These are phyloP conservation scores for Aradophagus sp. DNA, from an alignment of 1,140 invertebrate genomes.

Conservation along the genomic window DNA sequence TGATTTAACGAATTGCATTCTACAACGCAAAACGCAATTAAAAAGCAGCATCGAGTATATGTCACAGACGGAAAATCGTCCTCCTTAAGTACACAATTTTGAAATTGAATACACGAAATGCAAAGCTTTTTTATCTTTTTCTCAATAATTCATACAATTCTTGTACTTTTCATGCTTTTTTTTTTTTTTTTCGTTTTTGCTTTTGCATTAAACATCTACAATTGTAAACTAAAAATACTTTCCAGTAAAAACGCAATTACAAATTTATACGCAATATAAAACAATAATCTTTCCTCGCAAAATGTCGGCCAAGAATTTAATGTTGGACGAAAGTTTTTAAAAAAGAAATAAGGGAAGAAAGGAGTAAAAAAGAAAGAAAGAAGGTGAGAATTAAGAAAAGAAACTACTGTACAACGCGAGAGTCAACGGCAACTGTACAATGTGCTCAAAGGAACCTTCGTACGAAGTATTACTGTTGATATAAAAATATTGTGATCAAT, in stretches of 20 bases:
- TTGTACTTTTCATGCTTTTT: conserved; percentile 12
- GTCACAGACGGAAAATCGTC: neutral
- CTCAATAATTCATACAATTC: no score
- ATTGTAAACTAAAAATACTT: conserved; percentile 43
- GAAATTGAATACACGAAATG: conserved; percentile 22
- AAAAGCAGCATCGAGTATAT: conserved; percentile 9
- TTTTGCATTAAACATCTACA: neutral
- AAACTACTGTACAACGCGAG: conserved; percentile 30
- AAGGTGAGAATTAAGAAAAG: no score
- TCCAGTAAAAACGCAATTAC: conserved; percentile 20
- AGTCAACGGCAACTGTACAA: conserved; percentile 35
- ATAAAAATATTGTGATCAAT: conserved; percentile 42
- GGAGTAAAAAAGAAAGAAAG: no score
- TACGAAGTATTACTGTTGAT: conserved; percentile 21
- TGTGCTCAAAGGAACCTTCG: conserved; percentile 14
- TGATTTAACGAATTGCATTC: no score
- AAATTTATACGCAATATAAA: conserved; percentile 19
- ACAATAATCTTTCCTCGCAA: neutral
- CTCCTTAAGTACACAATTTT: conserved; percentile 18
- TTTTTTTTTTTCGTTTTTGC: conserved; percentile 2
- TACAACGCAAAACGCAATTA: no score
- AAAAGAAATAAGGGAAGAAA: no score
- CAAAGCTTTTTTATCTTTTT: no score
- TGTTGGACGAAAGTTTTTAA: no score
- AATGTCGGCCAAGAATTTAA: conserved; percentile 24